These are phyloP conservation scores for Cataglyphis rosenhaueri DNA, from an alignment of 2,888 invertebrate species.

Conservation along the genomic window DNA sequence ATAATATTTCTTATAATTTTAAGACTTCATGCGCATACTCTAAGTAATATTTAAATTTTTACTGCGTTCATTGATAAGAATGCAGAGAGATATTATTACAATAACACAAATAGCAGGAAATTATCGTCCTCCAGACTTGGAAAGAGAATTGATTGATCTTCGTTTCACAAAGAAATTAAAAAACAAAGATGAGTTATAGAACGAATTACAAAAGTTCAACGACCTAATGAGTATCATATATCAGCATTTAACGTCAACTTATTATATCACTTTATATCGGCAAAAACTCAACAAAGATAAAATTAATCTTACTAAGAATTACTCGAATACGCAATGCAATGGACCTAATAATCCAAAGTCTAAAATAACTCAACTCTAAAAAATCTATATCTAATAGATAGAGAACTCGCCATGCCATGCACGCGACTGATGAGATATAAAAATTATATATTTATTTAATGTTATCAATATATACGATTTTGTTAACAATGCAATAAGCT, in stretches of 20 bases:
- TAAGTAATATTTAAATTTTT: neutral
- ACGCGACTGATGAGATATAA: neutral
- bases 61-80: neutral
- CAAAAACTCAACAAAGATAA: neutral
- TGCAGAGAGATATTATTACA: neutral
- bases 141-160: neutral
- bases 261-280: neutral
- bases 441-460: neutral
- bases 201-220: neutral
- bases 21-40: neutral
- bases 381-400: slow-evolving; percentile 10
- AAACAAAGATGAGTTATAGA: neutral
- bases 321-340: neutral
- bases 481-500: neutral
- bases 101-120: neutral
- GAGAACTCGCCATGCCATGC: neutral
- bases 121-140: neutral
- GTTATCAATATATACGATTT: neutral
- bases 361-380: neutral
- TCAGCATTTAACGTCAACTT: neutral
- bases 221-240: neutral
- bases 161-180: neutral
- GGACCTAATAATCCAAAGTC: neutral
- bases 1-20: neutral
- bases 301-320: neutral